phyloP scores from a whole-genome alignment of 2,888 invertebrate species.

The Proisotoma minuta region DNA sequence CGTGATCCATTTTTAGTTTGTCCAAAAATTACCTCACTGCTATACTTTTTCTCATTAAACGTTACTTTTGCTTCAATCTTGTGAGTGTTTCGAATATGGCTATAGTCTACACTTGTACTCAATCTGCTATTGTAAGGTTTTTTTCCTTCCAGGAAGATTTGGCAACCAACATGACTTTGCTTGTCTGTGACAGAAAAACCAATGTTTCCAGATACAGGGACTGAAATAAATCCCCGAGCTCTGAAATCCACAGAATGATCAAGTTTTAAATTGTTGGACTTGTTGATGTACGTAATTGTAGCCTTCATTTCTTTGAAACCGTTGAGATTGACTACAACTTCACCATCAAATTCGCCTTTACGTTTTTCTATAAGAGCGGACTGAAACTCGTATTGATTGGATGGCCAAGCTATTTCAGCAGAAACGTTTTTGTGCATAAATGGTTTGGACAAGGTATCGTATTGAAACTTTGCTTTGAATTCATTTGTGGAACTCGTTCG shows the following conservation, averaged over 20 bases:
- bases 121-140: constrained; percentile 33
- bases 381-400: constrained; percentile 29
- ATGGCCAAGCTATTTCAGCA: constrained; percentile 38
- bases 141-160: constrained; percentile 39
- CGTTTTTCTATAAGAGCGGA: constrained; percentile 36
- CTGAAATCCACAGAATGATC: constrained; percentile 43
- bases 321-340: constrained; percentile 37
- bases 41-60: constrained; percentile 45
- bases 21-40: constrained; percentile 31
- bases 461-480: constrained; percentile 37
- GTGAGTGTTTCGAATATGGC: constrained; percentile 35
- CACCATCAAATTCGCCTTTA: constrained; percentile 40
- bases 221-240: constrained; percentile 31
- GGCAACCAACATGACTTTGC: constrained; percentile 39
- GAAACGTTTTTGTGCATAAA: constrained; percentile 32
- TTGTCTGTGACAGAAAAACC: constrained; percentile 42
- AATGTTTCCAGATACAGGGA: constrained; percentile 37
- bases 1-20: constrained; percentile 26
- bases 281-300: constrained; percentile 43
- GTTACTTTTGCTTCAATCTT: constrained; percentile 45
- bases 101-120: constrained; percentile 43
- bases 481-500: constrained; percentile 27
- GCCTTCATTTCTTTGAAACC: constrained; percentile 40
- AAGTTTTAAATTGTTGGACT: constrained; percentile 37
- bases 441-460: constrained; percentile 21